These are phyloP conservation scores for Arvicanthis niloticus DNA, from an alignment of 2,113 vertebrate species.

Conservation along the genomic window DNA sequence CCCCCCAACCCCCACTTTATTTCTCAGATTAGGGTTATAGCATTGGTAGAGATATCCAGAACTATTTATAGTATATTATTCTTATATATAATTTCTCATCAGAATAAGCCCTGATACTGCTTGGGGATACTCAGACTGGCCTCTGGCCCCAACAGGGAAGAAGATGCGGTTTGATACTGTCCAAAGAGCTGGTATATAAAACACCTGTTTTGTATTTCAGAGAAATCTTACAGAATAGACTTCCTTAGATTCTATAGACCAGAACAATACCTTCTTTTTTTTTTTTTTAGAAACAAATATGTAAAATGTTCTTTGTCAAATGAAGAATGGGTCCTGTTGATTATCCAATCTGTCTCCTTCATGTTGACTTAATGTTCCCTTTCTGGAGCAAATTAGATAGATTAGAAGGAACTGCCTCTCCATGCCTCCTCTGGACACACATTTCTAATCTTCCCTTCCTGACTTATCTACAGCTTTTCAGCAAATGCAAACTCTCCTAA, in stretches of 20 bases:
- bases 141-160: too few species aligned
- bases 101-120: background rate
- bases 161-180: background rate
- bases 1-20: background rate
- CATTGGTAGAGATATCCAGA: background rate
- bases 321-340: conserved; percentile 40
- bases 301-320: background rate
- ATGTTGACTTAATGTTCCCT: conserved; percentile 73
- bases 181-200: background rate
- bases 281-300: conserved; percentile 46
- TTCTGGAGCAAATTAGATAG: conserved; percentile 70
- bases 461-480: conserved; percentile 71
- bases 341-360: conserved; percentile 51
- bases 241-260: background rate
- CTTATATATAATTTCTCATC: background rate
- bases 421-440: conserved; percentile 43
- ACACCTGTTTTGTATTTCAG: background rate
- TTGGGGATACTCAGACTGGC: background rate
- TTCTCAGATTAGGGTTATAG: background rate
- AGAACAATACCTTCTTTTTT: background rate
- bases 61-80: background rate
- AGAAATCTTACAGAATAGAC: background rate
- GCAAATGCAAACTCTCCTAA: background rate
- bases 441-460: conserved; percentile 50
- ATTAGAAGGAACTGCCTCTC: conserved; percentile 79